Conservation (phyloP, 2,113 vertebrate genomes). For the Arizona elegans region DNA sequence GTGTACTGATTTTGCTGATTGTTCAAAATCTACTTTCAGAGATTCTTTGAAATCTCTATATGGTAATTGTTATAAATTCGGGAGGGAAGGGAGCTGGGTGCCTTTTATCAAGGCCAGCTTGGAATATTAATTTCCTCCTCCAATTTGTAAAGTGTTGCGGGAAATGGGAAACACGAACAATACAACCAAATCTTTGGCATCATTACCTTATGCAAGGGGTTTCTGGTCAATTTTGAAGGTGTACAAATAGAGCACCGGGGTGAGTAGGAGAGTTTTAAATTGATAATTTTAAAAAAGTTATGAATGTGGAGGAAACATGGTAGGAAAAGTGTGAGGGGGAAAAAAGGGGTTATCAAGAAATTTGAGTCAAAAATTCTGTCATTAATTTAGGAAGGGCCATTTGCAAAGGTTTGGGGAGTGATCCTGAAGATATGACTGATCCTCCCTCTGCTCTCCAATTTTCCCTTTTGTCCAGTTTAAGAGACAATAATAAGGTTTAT, state of each 20-base stretch:
- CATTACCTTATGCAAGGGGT: background rate
- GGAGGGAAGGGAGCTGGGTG: background rate
- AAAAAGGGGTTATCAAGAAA: background rate
- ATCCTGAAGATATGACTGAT: background rate
- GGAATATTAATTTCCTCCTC: background rate
- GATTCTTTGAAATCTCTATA: background rate
- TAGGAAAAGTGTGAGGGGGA: background rate
- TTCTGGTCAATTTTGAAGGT: background rate
- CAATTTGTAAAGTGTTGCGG: background rate
- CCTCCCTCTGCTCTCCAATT: background rate
- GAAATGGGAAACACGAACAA: background rate
- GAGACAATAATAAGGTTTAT: slow-evolving; percentile 17
- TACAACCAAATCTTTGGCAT: background rate
- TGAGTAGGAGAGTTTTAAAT: background rate
- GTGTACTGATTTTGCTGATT: slow-evolving; percentile 10
- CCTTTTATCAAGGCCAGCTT: background rate
- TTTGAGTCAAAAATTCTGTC: background rate
- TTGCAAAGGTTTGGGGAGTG: background rate
- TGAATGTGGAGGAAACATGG: background rate
- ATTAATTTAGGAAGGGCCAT: background rate
- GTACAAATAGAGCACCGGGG: background rate
- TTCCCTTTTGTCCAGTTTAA: background rate
- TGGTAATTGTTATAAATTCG: background rate
- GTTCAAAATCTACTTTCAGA: background rate
- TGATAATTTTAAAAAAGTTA: background rate